Evolutionary conservation across 2,797 vertebrate species (phyloP), one percentile per base, ranked within the genome.

Genomic region (Falco rusticolus): DNA sequence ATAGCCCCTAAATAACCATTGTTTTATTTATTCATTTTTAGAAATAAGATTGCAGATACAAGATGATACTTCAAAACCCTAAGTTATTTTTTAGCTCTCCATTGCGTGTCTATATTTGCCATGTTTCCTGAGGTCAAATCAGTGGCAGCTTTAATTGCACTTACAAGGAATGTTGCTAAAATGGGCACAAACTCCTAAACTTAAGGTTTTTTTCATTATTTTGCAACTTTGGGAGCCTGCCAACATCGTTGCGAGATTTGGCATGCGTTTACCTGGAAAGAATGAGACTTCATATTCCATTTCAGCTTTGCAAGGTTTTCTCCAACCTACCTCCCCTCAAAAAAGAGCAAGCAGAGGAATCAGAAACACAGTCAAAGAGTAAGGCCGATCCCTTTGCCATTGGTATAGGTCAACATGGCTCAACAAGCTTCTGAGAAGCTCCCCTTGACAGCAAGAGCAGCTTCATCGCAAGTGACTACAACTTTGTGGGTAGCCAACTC

Each of bases 251-350:
- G 97, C 14, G 2, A 97, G 96, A 97, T 97, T 97, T 98, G 97
- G 98, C 97, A 95, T 95, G 45, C 37, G 11, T 94, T 96, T 95
- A 98, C 97, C 98, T 98, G 97, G 97, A 97, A 97, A 97, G 97
- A 97, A 96, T 92, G 94, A 97, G 87, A 65, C 71, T 96, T 72
- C 93, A 94, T 97, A 96, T 98, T 98, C 98, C 95, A 94, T 97
- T 95, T 97, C 96, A 92, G 96, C 92, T 87, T 84, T 91, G 95
- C 64, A 93, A 91, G 89, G 47, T 95, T 97, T 92, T 64, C 56
- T 94, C 84, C 96, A 94, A 87, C 56, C 33, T 63, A 37, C 16
- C 14, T 84, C 68, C 7, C 16, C 3, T 19, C 54, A 47, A 61
- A 74, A 54, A 34, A 31, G 69, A 65, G 33, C 59, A 83, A 93